A percentile compares a stretch with the other conserved stretches of the same genome.
Evolutionary conservation across 2,113 vertebrate genomes (phyloP).

Genomic region (Macrotis lagotis): DNA sequence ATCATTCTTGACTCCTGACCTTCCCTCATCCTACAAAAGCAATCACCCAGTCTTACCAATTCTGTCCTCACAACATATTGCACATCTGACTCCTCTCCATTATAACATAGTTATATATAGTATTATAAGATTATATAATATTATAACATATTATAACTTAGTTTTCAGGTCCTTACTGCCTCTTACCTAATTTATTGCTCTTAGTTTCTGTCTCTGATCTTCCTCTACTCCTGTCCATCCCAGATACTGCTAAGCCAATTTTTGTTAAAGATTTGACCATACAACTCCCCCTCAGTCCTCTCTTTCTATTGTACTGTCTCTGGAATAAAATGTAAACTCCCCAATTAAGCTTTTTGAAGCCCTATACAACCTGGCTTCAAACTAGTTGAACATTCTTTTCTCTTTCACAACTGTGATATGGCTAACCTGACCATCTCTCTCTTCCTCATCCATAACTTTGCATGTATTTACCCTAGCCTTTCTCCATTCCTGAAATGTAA

Average conservation of each 20-base stretch:
- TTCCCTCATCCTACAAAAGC: neutral
- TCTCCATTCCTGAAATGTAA: neutral
- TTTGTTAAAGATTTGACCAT: too few species aligned
- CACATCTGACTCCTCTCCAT: neutral
- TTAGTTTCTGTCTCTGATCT: neutral
- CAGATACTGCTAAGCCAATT: neutral
- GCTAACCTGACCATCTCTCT: neutral
- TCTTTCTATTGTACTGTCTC: neutral
- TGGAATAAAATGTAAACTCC: slow-evolving; percentile 10
- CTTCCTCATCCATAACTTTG: slow-evolving; percentile 3
- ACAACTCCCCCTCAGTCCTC: too few species aligned
- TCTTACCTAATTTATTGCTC: neutral
- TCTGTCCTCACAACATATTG: neutral
- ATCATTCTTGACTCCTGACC: neutral
- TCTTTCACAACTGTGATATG: too few species aligned
- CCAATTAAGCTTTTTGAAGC: neutral
- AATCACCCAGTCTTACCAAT: neutral
- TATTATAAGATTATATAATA: too few species aligned
- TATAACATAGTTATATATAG: too few species aligned
- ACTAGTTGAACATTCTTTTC: neutral
- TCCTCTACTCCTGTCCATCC: neutral
- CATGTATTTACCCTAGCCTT: neutral
- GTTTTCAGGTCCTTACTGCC: neutral
- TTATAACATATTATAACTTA: too few species aligned
- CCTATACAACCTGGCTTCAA: neutral